Evolutionary conservation across 2,113 vertebrate species (phyloP), one percentile per base, ranked within the genome.

Genomic region (Hylia prasina): DNA sequence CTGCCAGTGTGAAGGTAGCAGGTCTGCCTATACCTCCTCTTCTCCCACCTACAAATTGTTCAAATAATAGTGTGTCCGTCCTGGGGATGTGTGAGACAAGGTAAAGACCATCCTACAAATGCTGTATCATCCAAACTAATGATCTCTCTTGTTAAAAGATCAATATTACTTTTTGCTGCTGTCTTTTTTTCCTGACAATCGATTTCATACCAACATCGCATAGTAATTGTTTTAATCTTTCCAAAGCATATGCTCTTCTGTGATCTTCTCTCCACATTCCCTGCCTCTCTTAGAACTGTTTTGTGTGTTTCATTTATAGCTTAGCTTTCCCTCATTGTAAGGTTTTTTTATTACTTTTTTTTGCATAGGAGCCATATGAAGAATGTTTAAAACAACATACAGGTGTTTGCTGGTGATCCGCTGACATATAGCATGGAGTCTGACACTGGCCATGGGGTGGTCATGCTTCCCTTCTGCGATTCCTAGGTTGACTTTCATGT

Each of bases 71-170:
- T 66, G 18, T 1, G 0, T 86, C 21, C 6, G 3, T 47, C 25
- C 25, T 30, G 42, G 9, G 24, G 10, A 39, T 42, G 6, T 35
- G 4, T 50, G 63, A 91, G 39, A 30, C 31, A 48, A 28, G 42
- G 33, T 39, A 58, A 83, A 44, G 39, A 54, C 24, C 22, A n/a
- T 42, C 16, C 75, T 69, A 13, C 12, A 73, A 63, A 70, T 94
- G 85, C 75, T 91, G 56, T 64, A 20, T 95, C 94, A 93, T 91
- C 82, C 71, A 37, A 47, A 57, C 53, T 69, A 58, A 70, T 56
- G n/a, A 14, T 79, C 42, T 40, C 30, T 69, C 65, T 42, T 64
- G 3, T 22, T 77, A 28, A 39, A 58, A 89, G 51, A 83, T 95
- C 70, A 58, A 66, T 92, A 89, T 35, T 80, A 16, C 14, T 70